These are phyloP conservation scores for Cyprinodon diabolis DNA, from an alignment of 2,797 vertebrate genomes.

Conservation along the genomic window DNA sequence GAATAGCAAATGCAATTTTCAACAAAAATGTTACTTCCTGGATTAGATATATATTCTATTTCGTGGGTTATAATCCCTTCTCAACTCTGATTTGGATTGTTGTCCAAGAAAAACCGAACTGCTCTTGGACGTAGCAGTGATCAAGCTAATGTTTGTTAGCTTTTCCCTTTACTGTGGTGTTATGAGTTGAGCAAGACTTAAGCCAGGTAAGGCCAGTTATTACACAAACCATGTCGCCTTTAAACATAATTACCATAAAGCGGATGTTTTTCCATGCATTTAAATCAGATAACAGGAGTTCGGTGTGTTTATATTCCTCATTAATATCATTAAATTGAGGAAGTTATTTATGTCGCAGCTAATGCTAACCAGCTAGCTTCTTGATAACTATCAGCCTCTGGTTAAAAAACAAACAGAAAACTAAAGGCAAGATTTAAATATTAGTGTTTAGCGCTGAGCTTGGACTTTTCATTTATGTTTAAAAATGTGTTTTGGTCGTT, in stretches of 20 bases:
- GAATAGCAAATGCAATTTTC: not conserved
- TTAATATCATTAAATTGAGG: not conserved
- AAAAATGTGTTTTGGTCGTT: not conserved
- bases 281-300: not conserved
- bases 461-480: not conserved
- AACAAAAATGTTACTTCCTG: not conserved
- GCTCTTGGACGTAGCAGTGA: conserved; percentile 34
- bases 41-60: not conserved
- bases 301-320: not conserved
- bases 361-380: conserved; percentile 34
- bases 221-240: not conserved
- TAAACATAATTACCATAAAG: fast-evolving
- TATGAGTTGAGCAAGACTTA: conserved; percentile 65
- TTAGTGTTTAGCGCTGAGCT: not conserved
- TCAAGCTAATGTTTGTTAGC: conserved; percentile 33
- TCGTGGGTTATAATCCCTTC: not conserved
- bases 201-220: conserved; percentile 43
- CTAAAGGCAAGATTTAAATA: not conserved
- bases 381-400: not conserved
- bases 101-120: not conserved
- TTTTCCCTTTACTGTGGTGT: conserved; percentile 32
- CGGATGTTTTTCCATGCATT: not conserved
- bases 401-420: not conserved
- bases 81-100: too few relatives aligned
- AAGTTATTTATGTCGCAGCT: conserved; percentile 30